Evolutionary conservation across 2,888 invertebrate genomes (phyloP).

Genomic region (Drosophila parthenogenetica): DNA sequence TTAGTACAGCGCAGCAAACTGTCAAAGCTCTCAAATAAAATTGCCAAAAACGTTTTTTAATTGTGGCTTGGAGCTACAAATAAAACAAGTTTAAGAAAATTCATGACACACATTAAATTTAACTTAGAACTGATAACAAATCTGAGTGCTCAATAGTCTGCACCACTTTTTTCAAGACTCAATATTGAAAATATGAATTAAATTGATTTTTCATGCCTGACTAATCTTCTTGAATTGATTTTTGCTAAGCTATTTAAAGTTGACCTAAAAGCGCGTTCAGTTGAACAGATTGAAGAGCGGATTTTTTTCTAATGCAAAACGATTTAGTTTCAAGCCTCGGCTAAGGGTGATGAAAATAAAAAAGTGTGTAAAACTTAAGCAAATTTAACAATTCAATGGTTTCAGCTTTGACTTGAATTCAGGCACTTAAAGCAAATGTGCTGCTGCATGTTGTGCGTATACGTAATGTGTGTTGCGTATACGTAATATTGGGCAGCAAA

Average conservation of each 20-base stretch:
- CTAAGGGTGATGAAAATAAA: too few species aligned
- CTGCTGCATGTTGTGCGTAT: conserved; percentile 10
- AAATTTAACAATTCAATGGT: conserved; percentile 1
- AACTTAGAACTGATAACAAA: too few species aligned
- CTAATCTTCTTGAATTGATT: not conserved
- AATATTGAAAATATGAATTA: too few species aligned
- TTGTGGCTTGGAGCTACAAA: too few species aligned
- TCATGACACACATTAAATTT: too few species aligned
- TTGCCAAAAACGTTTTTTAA: too few species aligned
- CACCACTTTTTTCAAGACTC: too few species aligned
- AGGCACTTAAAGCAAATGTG: not conserved
- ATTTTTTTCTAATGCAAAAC: not conserved
- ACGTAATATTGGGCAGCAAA: conserved; percentile 10
- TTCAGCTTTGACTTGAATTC: not conserved
- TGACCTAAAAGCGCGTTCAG: conserved; percentile 6
- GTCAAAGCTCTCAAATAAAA: too few species aligned
- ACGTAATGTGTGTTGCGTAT: conserved; percentile 15
- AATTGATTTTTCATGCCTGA: not conserved
- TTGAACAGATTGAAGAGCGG: not conserved
- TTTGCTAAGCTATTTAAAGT: not conserved
- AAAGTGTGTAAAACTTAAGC: not conserved
- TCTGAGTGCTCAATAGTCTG: too few species aligned
- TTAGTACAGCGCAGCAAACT: too few species aligned
- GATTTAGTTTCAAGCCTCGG: too few species aligned
- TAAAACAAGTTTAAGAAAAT: too few species aligned